phyloP scores from a whole-genome alignment of 2,888 invertebrate species.

The Subacronicta megacephala region DNA sequence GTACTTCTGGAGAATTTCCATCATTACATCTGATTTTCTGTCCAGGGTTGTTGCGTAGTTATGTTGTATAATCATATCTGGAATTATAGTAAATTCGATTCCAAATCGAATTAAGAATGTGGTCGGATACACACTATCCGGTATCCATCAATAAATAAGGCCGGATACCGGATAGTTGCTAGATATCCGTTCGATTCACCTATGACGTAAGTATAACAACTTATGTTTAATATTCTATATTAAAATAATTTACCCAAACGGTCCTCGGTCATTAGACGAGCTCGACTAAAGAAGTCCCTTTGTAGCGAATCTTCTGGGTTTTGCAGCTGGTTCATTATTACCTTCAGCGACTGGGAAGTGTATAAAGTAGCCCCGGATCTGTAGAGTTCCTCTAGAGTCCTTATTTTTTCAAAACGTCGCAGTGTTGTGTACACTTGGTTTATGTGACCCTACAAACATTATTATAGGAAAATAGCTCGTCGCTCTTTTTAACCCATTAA shows the following conservation, averaged over 20 bases:
- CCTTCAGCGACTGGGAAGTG: slow-evolving; percentile 56
- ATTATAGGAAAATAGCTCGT: not conserved
- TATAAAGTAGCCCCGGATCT: slow-evolving; percentile 50
- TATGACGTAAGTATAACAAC: too few species aligned
- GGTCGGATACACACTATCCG: too few species aligned
- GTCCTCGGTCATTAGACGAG: slow-evolving; percentile 4
- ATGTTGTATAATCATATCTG: slow-evolving; percentile 53
- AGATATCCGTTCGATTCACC: too few species aligned
- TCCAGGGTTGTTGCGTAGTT: slow-evolving; percentile 53
- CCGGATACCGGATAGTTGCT: too few species aligned
- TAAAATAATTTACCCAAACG: slow-evolving; percentile 41
- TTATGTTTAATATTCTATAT: too few species aligned
- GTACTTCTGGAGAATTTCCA: slow-evolving; percentile 57
- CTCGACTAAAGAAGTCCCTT: slow-evolving; percentile 38
- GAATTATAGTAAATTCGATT: too few species aligned
- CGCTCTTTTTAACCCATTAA: too few species aligned
- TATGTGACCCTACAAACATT: slow-evolving; percentile 66
- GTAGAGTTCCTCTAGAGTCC: slow-evolving; percentile 60
- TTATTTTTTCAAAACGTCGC: slow-evolving; percentile 49
- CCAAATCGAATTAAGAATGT: too few species aligned
- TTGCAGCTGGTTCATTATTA: slow-evolving; percentile 48
- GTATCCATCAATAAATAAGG: too few species aligned
- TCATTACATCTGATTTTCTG: slow-evolving; percentile 60
- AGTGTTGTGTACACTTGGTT: slow-evolving; percentile 70
- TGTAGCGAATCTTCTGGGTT: slow-evolving; percentile 35